Evolutionary conservation across 2,797 vertebrate species (phyloP), one percentile per base, ranked within the genome.

Genomic region (Fistularia tabacaria): DNA sequence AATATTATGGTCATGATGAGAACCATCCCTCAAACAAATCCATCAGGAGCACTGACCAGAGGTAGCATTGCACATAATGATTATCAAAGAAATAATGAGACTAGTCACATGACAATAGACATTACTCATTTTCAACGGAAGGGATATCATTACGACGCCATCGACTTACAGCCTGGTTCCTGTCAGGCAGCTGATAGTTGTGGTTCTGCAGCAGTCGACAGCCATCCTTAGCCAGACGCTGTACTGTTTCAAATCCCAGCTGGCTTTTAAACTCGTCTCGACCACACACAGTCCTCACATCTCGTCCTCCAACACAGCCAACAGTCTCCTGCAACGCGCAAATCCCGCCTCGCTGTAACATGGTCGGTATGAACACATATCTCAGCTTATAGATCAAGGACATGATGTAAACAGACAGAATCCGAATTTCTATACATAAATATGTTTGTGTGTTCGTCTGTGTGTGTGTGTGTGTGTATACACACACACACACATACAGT

Each of bases 341-440:
- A 80, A 95, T 90, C 8, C 87, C 93, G 58, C 80, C 92, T 91
- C 87, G 94, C 93, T 98, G 96, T 64, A 98, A 88, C 72, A 88
- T 92, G 83, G 94, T 94, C 84, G 96, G 92, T 84, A 97, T 85
- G 90, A 98, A 97, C 54, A 97, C 84, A 84, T 94, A 97, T 90
- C 93, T 98, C 87, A 98, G 89, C 66, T 96, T 95, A 57, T 95
- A 98, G 49, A 94, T 93, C 94, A 94, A 98, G 82, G 95, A 94
- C 94, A 98, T 98, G 88, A 70, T 74, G 48, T 46, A 58, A 43
- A 69, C 6, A 6, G 49, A 76, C 14, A 55, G 6, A 59, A 47
- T 43, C 38, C n/a, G 10, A 25, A 25, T 25, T 25, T 25, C 25
- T 25, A 5, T 25, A 25, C 5, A 25, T 25, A 25, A 3, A 5